Conservation (phyloP, 2,113 vertebrate genomes). For the Scartelaos histophorus region DNA sequence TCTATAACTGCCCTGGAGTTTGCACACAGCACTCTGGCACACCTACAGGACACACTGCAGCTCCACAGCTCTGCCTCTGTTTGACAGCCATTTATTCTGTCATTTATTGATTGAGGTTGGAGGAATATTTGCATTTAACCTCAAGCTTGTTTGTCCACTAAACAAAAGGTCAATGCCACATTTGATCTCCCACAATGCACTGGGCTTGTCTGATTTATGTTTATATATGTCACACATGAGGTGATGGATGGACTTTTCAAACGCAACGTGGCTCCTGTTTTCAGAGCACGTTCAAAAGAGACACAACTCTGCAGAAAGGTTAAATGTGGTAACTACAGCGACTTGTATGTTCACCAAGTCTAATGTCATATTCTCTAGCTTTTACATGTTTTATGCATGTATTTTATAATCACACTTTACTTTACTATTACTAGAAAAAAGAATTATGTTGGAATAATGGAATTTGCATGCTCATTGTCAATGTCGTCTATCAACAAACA, state of each 20-base stretch:
- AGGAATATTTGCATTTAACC: constrained; percentile 46
- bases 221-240: not conserved
- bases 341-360: not conserved
- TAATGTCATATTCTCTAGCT: too few relatives aligned
- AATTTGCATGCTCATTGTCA: too few relatives aligned
- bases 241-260: not conserved
- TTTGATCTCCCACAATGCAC: constrained; percentile 52
- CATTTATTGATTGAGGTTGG: constrained; percentile 40
- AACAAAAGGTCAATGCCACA: constrained; percentile 51
- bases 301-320: not conserved
- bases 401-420: too few relatives aligned
- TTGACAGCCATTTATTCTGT: not conserved
- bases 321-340: not conserved
- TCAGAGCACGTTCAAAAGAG: not conserved
- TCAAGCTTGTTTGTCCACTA: constrained; percentile 52
- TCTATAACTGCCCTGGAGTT: too few relatives aligned
- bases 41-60: not conserved
- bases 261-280: not conserved
- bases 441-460: too few relatives aligned
- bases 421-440: too few relatives aligned
- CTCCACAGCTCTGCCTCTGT: not conserved
- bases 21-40: too few relatives aligned
- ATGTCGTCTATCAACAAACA: too few relatives aligned
- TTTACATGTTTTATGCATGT: too few relatives aligned
- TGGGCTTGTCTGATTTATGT: not conserved